Base-by-base conservation (phyloP, 2,888 invertebrate genomes). In the Ectemnius lituratus region DNA sequence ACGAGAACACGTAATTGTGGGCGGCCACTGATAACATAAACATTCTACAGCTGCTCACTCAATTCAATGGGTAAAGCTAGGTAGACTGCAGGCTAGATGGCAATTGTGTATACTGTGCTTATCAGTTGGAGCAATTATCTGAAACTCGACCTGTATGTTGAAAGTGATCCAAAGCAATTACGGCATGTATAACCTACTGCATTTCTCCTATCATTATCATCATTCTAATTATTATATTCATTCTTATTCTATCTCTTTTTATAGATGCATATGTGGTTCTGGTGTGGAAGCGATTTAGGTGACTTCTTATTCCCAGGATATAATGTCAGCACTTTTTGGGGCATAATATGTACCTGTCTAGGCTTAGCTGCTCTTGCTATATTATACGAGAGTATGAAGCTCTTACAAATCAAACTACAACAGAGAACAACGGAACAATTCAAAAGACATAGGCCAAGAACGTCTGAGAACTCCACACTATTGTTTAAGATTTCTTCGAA, bases 201-300 rank as follows among this genome's bases (percentile, higher is more conserved):
- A 13, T 0, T 60, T 16, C 4, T n/a, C 5, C 11, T 8, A 23
- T 59, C 56, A n/a, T 6, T 27, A 6, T 37, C 37, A 37, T 2
- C 8, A 6, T 2, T 4, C 14, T 16, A 0, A 2, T 47, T 23
- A 2, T 6, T 8, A 14, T 47, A 58, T 68, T 49, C n/a, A 45
- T 16, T 6, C 60, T 28, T 62, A 2, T 37, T 11, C 28, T 14
- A 14, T 63, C 5, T n/a, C 13, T 61, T 1, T 57, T 66, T 75
- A 46, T 80, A 90, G 89, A 94, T 94, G 94, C 93, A 93, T 84
- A 93, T 93, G 93, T 92, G 91, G 89, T 94, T 94, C 91, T 95
- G 94, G 94, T 94, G 94, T 90, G 94, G 93, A 67, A 92, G 92
- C 78, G 91, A 94, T 87, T 90, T 95, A 69, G 93, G 93, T 16